A percentile compares a stretch with the other conserved stretches of the same genome.
Evolutionary conservation across 30 jellyfish, hydroid and myxozoan species (phyloP).

Genomic region (Haliclystus octoradiatus): DNA sequence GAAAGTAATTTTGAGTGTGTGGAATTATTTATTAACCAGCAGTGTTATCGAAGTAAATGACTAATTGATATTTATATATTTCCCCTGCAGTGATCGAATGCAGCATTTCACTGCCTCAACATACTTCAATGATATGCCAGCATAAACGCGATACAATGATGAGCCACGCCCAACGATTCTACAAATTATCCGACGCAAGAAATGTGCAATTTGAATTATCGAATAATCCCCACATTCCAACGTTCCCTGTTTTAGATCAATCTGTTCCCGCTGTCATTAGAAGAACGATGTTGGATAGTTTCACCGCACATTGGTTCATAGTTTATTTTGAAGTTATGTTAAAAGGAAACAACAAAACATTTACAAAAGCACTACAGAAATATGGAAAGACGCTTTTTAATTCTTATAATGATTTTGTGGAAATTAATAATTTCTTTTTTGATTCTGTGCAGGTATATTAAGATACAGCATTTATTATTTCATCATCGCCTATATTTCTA

Average conservation of each 20-base stretch:
- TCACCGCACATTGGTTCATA: slow-evolving; percentile 81
- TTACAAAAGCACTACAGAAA: slow-evolving; percentile 5
- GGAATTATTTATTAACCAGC: neutral
- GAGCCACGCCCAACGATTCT: slow-evolving; percentile 18
- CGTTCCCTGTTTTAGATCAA: slow-evolving; percentile 62
- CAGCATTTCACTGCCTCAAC: slow-evolving; percentile 36
- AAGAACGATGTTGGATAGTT: slow-evolving; percentile 62
- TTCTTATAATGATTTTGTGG: slow-evolving; percentile 37
- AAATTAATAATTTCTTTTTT: slow-evolving; percentile 22
- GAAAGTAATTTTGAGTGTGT: slow-evolving; percentile 8
- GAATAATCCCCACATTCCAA: slow-evolving; percentile 10
- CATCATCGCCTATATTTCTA: no score
- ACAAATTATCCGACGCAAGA: slow-evolving; percentile 40
- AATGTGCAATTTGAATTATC: slow-evolving; percentile 24
- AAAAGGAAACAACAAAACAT: slow-evolving; percentile 44
- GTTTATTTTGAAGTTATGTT: slow-evolving; percentile 61
- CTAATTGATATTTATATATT: no score
- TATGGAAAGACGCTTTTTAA: slow-evolving; percentile 9
- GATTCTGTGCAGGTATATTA: slow-evolving; percentile 25
- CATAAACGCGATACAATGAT: slow-evolving; percentile 20
- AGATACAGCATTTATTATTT: neutral
- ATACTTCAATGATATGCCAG: slow-evolving; percentile 20
- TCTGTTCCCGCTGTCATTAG: slow-evolving; percentile 14
- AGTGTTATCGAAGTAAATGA: neutral
- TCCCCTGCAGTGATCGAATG: slow-evolving; percentile 31